A percentile compares a stretch with the other conserved stretches of the same genome.
phyloP scores from a whole-genome alignment of 1,140 invertebrate genomes.

The Marisa cornuarietis region DNA sequence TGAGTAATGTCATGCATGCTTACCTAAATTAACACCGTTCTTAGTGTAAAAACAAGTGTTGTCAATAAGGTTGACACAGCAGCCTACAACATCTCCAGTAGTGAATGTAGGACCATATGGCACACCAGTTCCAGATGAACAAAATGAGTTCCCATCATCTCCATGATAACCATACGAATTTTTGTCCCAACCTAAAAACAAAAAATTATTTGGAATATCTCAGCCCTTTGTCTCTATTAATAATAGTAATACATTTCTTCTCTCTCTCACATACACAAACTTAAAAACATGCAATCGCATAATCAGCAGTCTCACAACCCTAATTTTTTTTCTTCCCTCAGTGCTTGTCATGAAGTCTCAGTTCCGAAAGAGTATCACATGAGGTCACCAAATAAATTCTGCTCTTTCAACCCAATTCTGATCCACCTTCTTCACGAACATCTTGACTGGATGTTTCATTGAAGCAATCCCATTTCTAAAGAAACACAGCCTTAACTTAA shows the following conservation, averaged over 20 bases:
- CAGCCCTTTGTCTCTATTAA: background rate
- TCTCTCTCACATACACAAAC: background rate
- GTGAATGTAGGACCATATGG: conserved; percentile 99
- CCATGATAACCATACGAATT: conserved; percentile 99
- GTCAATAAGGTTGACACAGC: conserved; percentile 97
- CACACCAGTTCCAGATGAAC: conserved; percentile 94
- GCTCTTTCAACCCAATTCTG: no score
- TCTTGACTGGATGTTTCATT: no score
- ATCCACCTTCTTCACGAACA: no score
- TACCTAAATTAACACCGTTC: conserved; percentile 91
- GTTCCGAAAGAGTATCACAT: background rate
- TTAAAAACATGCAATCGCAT: background rate
- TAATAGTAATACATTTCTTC: background rate
- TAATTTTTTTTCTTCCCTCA: background rate
- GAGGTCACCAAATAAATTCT: no score
- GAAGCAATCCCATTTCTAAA: no score
- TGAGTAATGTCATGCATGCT: background rate
- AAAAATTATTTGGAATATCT: background rate
- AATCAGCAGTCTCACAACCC: background rate
- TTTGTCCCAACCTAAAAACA: conserved; percentile 91
- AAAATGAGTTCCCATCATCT: conserved; percentile 99
- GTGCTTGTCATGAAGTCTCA: background rate
- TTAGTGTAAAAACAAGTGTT: conserved; percentile 99
- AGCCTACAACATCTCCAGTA: conserved; percentile 95
- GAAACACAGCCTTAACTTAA: no score